Evolutionary conservation across 2,888 invertebrate species (phyloP).

Genomic region (Sicus ferrugineus): DNA sequence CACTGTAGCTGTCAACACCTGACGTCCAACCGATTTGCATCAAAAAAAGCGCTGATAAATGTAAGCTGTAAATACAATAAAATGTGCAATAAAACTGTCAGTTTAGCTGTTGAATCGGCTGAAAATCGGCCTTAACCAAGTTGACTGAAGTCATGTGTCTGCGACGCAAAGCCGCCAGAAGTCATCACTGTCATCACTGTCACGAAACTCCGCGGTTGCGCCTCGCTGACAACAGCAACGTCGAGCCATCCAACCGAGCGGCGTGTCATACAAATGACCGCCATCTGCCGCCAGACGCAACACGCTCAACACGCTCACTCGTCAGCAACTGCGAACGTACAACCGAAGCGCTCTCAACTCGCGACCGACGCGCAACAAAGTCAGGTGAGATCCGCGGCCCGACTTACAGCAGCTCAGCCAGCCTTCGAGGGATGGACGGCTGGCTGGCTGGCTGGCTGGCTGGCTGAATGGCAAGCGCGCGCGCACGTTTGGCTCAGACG

Average conservation of each 20-base stretch:
- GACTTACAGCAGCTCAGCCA: not conserved
- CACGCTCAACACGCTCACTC: not conserved
- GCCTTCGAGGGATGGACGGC: too few species aligned
- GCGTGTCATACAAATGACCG: constrained; percentile 9
- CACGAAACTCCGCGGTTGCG: not conserved
- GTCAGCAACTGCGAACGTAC: not conserved
- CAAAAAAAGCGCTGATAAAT: not conserved
- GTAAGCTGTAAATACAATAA: too few species aligned
- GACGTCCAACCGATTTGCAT: not conserved
- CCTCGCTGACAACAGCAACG: not conserved
- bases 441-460: not conserved
- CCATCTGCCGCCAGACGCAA: not conserved
- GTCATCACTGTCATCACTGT: too few species aligned
- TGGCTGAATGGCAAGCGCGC: not conserved
- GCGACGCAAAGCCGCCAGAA: too few species aligned
- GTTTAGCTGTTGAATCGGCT: not conserved
- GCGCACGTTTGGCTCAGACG: constrained; percentile 33
- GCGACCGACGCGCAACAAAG: not conserved
- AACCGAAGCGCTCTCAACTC: not conserved
- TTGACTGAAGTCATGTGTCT: too few species aligned
- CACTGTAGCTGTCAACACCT: too few species aligned
- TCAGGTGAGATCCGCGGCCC: constrained; percentile 5
- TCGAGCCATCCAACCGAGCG: not conserved
- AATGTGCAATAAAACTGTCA: not conserved
- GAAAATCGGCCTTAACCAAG: too few species aligned